These are phyloP conservation scores for Leptinotarsa undecemlineata DNA, from an alignment of 1,140 invertebrate genomes.

Conservation along the genomic window DNA sequence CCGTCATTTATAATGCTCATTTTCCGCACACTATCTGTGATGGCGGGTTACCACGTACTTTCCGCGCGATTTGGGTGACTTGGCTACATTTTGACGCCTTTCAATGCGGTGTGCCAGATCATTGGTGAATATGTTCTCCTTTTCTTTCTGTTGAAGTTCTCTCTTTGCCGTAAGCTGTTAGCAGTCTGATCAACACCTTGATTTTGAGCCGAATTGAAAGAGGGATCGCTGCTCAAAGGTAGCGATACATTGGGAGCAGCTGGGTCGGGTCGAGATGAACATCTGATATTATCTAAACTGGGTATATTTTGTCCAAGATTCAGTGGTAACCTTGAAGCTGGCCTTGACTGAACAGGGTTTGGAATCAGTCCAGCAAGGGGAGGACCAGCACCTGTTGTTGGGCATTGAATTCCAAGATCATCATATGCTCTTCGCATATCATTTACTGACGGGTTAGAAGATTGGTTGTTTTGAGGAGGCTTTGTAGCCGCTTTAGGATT, in stretches of 20 bases:
- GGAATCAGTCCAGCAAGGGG: conserved; percentile 55
- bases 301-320: conserved; percentile 43
- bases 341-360: conserved; percentile 37
- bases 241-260: conserved; percentile 64
- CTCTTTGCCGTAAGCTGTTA: conserved; percentile 38
- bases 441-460: conserved; percentile 56
- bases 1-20: too few relatives aligned
- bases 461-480: conserved; percentile 54
- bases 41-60: too few relatives aligned
- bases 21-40: too few relatives aligned
- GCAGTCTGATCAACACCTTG: conserved; percentile 51
- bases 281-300: conserved; percentile 39
- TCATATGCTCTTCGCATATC: conserved; percentile 84
- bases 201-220: conserved; percentile 56
- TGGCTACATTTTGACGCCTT: too few relatives aligned
- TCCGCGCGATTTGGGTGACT: too few relatives aligned
- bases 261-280: conserved; percentile 39
- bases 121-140: too few relatives aligned
- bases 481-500: conserved; percentile 63
- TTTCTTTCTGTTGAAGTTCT: too few relatives aligned
- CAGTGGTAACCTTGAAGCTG: conserved; percentile 40
- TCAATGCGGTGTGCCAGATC: too few relatives aligned
- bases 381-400: conserved; percentile 61
- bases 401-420: conserved; percentile 76
- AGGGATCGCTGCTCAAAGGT: conserved; percentile 62